Percentiles rank a stretch among this genome's conserved stretches.
Evolutionary conservation across 2,113 vertebrate genomes (phyloP).

Genomic region (Aythya baeri): DNA sequence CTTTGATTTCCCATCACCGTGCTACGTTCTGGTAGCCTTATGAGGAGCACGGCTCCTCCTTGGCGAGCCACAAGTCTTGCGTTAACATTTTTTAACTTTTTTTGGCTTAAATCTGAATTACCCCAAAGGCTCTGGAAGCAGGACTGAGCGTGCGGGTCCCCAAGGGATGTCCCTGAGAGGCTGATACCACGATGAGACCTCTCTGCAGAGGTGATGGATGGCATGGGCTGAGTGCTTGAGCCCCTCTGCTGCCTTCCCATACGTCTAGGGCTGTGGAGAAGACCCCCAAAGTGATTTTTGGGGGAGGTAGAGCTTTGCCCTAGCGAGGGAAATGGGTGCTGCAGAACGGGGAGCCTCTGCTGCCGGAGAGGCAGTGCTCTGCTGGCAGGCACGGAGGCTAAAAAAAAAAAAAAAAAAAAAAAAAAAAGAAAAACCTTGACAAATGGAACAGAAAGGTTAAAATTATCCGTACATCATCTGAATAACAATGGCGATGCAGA

Average conservation of each 20-base stretch:
- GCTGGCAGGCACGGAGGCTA: constrained; percentile 27
- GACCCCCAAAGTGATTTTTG: background rate
- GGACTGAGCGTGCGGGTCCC: background rate
- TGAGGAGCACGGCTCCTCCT: background rate
- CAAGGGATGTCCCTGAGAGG: too few relatives aligned
- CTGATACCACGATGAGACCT: background rate
- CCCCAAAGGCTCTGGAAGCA: background rate
- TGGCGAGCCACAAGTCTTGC: background rate
- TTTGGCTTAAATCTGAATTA: background rate
- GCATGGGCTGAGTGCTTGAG: background rate
- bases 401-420: constrained; percentile 54
- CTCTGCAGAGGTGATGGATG: background rate
- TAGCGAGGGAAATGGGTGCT: background rate
- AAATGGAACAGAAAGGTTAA: constrained; percentile 70
- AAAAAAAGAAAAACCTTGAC: constrained; percentile 48
- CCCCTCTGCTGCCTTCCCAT: background rate
- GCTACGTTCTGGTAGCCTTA: background rate
- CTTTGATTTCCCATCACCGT: background rate
- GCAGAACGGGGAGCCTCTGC: fast-evolving
- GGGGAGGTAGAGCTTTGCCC: background rate
- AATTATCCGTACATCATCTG: constrained; percentile 70
- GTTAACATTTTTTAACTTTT: background rate
- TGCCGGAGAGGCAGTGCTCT: background rate
- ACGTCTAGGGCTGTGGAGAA: background rate
- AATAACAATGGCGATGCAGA: constrained; percentile 70